Percentiles rank a stretch among this genome's conserved stretches.
Conservation (phyloP, 2,113 vertebrate species). For the Crypturellus undulatus region DNA sequence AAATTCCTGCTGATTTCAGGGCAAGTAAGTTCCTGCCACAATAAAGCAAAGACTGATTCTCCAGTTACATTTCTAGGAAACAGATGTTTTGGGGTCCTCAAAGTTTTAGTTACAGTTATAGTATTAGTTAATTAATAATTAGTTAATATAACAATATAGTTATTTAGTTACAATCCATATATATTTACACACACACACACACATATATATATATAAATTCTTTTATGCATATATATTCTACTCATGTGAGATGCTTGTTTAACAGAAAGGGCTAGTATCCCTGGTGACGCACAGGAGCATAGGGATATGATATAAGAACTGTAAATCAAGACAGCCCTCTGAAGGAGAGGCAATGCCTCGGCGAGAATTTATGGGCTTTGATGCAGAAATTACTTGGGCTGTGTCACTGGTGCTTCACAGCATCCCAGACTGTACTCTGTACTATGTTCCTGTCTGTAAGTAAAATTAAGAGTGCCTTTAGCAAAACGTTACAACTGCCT, state of each 20-base stretch:
- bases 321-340: neutral
- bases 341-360: neutral
- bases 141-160: too few species aligned
- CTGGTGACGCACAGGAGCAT: neutral
- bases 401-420: neutral
- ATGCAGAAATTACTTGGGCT: neutral
- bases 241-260: neutral
- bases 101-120: neutral
- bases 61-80: neutral
- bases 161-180: neutral
- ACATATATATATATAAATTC: too few species aligned
- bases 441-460: neutral
- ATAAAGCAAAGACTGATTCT: neutral
- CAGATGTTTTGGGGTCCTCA: neutral
- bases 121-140: too few species aligned
- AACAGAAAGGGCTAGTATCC: neutral
- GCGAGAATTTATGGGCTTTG: neutral
- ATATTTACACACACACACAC: rapidly evolving
- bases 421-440: neutral
- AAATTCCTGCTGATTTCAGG: neutral
- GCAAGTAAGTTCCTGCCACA: neutral
- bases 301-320: neutral
- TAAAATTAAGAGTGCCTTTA: neutral
- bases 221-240: neutral
- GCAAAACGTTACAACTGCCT: neutral